Percentiles rank a stretch among this genome's conserved stretches.
Conservation (phyloP, 2,113 vertebrate species). For the Percina caprodes region DNA sequence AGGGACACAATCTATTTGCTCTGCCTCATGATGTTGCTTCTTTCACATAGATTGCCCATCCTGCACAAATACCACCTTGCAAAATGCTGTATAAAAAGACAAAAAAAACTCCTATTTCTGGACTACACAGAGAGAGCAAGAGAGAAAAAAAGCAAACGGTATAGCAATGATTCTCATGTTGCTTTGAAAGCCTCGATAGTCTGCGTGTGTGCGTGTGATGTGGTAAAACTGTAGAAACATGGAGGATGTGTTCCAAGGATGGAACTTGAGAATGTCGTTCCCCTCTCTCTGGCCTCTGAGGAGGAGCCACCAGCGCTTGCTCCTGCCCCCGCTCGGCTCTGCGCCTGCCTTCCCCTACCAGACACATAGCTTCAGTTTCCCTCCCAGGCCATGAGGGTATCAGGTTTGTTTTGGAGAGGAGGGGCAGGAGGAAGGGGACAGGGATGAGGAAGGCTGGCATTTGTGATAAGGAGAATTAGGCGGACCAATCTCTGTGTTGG, state of each 20-base stretch:
- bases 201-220: slow-evolving; percentile 71
- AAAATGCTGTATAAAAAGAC: slow-evolving; percentile 43
- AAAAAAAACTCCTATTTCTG: slow-evolving; percentile 38
- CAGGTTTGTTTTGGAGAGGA: slow-evolving; percentile 79
- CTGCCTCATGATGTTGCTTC: slow-evolving; percentile 23
- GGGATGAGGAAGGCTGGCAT: slow-evolving; percentile 59
- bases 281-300: slow-evolving; percentile 76
- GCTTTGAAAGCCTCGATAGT: slow-evolving; percentile 63
- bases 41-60: neutral
- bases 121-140: slow-evolving; percentile 26
- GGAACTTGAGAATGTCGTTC: slow-evolving; percentile 79
- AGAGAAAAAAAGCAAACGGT: slow-evolving; percentile 16
- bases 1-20: slow-evolving; percentile 34
- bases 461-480: slow-evolving; percentile 46
- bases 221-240: slow-evolving; percentile 74
- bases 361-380: slow-evolving; percentile 72
- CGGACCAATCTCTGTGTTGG: slow-evolving; percentile 33
- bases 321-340: slow-evolving; percentile 65
- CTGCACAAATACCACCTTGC: slow-evolving; percentile 40
- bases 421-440: slow-evolving; percentile 17
- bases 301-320: slow-evolving; percentile 73
- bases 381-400: slow-evolving; percentile 77
- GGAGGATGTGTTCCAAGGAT: slow-evolving; percentile 74
- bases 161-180: slow-evolving; percentile 42
- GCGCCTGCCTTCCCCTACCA: slow-evolving; percentile 62